Conservation (phyloP, 2,797 vertebrate genomes). For the Esox masquinongy region DNA sequence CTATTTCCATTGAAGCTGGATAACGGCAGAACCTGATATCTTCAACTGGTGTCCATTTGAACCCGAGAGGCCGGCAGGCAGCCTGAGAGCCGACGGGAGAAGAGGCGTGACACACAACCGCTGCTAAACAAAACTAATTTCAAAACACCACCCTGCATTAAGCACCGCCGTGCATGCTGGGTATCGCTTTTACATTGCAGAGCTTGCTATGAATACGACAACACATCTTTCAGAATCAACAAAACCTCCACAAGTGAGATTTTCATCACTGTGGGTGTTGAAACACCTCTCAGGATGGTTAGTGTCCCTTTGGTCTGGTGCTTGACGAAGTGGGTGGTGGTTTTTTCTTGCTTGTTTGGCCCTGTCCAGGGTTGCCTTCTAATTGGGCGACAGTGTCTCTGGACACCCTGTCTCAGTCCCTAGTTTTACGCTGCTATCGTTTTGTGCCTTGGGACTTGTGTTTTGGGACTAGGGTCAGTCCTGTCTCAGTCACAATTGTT, state of each 20-base stretch:
- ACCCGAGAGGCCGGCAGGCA: constrained; percentile 6
- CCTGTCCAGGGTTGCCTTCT: no score
- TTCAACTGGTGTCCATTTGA: neutral
- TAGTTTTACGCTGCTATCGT: no score
- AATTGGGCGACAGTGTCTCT: no score
- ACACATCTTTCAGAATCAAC: constrained; percentile 21
- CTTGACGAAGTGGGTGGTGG: no score
- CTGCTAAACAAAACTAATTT: constrained; percentile 31
- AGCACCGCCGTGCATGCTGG: neutral
- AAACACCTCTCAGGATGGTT: no score
- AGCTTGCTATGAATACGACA: constrained; percentile 36
- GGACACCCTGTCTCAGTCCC: no score
- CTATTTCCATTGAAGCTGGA: constrained; percentile 4
- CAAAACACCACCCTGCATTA: constrained; percentile 33
- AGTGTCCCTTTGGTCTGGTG: no score
- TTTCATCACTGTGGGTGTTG: constrained; percentile 13
- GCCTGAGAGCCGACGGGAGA: constrained; percentile 7
- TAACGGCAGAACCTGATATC: constrained; percentile 15
- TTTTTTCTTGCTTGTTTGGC: no score
- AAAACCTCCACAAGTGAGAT: constrained; percentile 27
- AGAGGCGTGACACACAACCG: constrained; percentile 3
- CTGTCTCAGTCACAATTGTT: no score
- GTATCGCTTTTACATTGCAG: constrained; percentile 45
- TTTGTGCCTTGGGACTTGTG: no score
- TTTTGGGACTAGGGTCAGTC: no score